A percentile compares a stretch with the other conserved stretches of the same genome.
Evolutionary conservation across 2,113 vertebrate species (phyloP).

Genomic region (Chunga burmeisteri): DNA sequence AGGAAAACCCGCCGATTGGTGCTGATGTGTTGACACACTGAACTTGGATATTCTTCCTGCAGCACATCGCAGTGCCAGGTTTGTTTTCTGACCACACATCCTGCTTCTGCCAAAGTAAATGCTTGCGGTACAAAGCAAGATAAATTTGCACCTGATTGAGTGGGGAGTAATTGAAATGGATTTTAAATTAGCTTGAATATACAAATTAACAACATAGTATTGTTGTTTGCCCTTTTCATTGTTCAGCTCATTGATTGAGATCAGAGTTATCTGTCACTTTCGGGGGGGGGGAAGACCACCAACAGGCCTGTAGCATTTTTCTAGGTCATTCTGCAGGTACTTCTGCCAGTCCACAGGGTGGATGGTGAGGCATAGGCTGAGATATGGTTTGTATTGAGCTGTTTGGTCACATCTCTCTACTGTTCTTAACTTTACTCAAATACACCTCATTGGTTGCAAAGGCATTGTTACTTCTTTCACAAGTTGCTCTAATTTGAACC

Average conservation of each 20-base stretch:
- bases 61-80: fast-evolving
- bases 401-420: neutral
- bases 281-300: too few species aligned
- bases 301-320: neutral
- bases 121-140: neutral
- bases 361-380: neutral
- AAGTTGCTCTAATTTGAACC: slow-evolving; percentile 34
- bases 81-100: neutral
- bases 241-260: neutral
- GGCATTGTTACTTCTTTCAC: slow-evolving; percentile 33
- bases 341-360: neutral
- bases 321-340: neutral
- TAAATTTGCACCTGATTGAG: neutral
- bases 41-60: neutral
- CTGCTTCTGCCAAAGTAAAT: neutral
- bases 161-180: neutral
- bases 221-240: neutral
- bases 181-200: neutral
- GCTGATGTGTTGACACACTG: neutral
- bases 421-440: neutral
- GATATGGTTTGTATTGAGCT: neutral
- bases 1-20: neutral
- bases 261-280: neutral
- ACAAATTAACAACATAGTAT: neutral
- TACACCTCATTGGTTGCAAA: neutral